A percentile compares a stretch with the other conserved stretches of the same genome.
These are phyloP conservation scores for Edolisoma coerulescens DNA, from an alignment of 2,113 vertebrate genomes.

Conservation along the genomic window DNA sequence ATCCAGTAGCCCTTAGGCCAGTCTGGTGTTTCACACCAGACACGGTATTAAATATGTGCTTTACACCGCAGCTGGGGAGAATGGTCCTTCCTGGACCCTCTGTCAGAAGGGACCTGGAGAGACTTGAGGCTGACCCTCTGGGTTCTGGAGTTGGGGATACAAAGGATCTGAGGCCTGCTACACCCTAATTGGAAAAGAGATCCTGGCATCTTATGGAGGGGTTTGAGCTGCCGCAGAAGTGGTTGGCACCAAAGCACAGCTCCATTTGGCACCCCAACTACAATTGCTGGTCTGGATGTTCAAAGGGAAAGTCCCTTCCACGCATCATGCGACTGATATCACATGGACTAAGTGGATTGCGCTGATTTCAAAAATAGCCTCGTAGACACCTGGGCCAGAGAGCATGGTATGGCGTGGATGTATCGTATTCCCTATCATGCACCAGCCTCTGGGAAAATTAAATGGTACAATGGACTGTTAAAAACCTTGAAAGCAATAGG, in stretches of 20 bases:
- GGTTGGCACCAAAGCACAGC: neutral
- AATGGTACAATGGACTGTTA: neutral
- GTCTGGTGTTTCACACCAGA: neutral
- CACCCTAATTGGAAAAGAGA: neutral
- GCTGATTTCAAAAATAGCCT: neutral
- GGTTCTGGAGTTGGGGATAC: neutral
- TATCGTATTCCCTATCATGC: neutral
- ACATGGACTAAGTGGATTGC: neutral
- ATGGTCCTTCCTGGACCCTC: neutral
- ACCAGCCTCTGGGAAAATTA: neutral
- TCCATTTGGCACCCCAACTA: neutral
- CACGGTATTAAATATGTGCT: neutral
- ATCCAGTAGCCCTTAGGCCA: neutral
- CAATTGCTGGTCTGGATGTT: neutral
- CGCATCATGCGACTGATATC: neutral
- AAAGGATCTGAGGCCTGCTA: neutral
- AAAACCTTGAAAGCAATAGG: neutral
- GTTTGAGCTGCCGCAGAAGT: neutral
- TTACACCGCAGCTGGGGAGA: neutral
- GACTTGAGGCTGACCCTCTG: neutral
- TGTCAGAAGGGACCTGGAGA: neutral
- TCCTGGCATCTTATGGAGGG: neutral
- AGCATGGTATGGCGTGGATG: neutral
- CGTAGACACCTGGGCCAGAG: neutral
- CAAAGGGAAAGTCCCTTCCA: neutral